Conservation (phyloP, 2,797 vertebrate species). For the Monodelphis domestica region DNA sequence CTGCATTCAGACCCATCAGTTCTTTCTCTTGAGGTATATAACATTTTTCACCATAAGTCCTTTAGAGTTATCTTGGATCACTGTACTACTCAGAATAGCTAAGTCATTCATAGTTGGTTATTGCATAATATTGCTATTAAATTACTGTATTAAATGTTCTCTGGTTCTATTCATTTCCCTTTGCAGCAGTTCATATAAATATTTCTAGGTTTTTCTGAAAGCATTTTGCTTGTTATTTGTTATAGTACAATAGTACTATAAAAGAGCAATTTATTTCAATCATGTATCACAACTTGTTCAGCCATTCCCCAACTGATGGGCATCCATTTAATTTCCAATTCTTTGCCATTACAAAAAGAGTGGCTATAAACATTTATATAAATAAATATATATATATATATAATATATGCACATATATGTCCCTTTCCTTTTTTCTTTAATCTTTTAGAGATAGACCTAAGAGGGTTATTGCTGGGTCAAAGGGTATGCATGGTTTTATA, state of each 20-base stretch:
- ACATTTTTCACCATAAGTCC: neutral
- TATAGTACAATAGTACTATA: neutral
- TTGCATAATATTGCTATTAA: neutral
- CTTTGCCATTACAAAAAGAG: neutral
- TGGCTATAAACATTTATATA: neutral
- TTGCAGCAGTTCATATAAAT: neutral
- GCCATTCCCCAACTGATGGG: neutral
- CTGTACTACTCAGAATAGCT: neutral
- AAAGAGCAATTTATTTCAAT: no score
- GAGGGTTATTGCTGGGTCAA: neutral
- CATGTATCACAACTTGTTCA: neutral
- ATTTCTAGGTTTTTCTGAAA: neutral
- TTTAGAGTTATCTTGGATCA: neutral
- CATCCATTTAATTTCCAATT: neutral
- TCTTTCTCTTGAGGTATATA: neutral
- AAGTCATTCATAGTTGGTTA: neutral
- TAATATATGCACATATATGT: neutral
- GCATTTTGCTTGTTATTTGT: neutral
- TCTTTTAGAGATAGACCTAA: neutral
- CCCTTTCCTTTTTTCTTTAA: neutral
- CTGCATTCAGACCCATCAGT: neutral
- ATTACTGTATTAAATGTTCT: neutral
- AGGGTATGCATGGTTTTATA: neutral
- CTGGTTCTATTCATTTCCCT: neutral
- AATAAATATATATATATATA: no score